Conservation (phyloP, 2,797 vertebrate genomes). For the Premnoplex brunnescens region DNA sequence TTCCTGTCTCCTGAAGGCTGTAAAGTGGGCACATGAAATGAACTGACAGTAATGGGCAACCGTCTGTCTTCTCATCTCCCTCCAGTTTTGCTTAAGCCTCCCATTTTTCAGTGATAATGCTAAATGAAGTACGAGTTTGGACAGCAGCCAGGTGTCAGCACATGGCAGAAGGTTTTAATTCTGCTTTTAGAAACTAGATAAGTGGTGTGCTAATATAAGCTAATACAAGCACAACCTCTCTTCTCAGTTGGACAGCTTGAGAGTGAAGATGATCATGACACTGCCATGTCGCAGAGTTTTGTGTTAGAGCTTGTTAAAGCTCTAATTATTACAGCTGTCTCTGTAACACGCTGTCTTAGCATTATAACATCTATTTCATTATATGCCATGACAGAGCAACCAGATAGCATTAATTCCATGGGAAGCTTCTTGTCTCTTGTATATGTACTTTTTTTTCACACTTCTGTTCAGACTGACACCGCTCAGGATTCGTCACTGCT, state of each 20-base stretch:
- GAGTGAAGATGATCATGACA: slow-evolving; percentile 19
- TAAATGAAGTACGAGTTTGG: slow-evolving; percentile 29
- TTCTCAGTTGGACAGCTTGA: slow-evolving; percentile 26
- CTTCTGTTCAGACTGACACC: neutral
- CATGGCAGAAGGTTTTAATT: slow-evolving; percentile 61
- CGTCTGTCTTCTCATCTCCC: neutral
- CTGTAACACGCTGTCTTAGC: neutral
- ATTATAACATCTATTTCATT: slow-evolving; percentile 5
- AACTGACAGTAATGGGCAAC: neutral
- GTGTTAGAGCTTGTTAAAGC: slow-evolving; percentile 18
- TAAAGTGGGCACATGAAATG: neutral
- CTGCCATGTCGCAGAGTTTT: neutral
- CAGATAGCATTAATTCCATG: neutral
- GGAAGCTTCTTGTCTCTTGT: neutral
- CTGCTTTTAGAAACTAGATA: slow-evolving; percentile 56
- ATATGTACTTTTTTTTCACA: neutral
- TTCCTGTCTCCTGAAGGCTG: neutral
- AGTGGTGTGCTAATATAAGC: slow-evolving; percentile 57
- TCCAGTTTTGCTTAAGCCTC: neutral
- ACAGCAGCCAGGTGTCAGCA: slow-evolving; percentile 56
- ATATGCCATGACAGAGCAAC: neutral
- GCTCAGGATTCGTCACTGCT: neutral
- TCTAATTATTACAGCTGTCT: slow-evolving; percentile 34
- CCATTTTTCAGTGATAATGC: slow-evolving; percentile 2
- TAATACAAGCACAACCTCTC: slow-evolving; percentile 26